Evolutionary conservation across 2,797 vertebrate species (phyloP), one percentile per base, ranked within the genome.

Genomic region (Syncerus caffer): DNA sequence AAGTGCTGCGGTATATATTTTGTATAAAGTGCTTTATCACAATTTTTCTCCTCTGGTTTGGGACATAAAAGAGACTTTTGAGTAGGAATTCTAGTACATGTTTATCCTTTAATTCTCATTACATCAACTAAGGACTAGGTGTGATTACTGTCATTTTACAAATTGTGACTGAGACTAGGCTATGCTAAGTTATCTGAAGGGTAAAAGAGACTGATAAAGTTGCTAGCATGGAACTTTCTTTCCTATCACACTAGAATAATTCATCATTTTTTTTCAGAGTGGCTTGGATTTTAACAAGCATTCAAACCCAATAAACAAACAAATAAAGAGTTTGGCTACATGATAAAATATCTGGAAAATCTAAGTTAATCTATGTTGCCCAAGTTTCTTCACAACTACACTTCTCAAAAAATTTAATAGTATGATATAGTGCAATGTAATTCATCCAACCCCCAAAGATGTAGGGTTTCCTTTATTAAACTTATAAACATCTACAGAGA

Each of bases 61-160:
- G 29, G 67, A 25, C 53, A 78, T 82, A 89, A 85, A 89, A 91
- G n/a, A 97, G 19, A 62, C 60, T 76, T 94, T 57, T 96, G 7
- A 82, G 23, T 64, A 83, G 42, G 82, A 76, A 94, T 45, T 64
- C 79, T 89, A n/a, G 21, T 42, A 31, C 47, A 38, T 8, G 6
- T 21, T n/a, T 87, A 60, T 71, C 45, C 29, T 83, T 95, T 90
- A 92, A 90, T 93, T 90, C 31, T 94, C 14, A 50, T 82, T 50
- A 71, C 7, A 83, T 11, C 21, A 6, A 6, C 5, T 84, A 47
- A 10, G 50, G 21, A 50, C 42, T 58, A 83, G 47, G 4, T 93
- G 60, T 64, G 57, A 78, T 47, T 74, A 51, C 27, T 71, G 29
- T 38, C 45, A 58, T 45, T 67, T 95, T 78, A 60, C 14, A 85